These are phyloP conservation scores for Beroe forskalii DNA, from an alignment of 37 sponge, comb jelly and placozoan species.

Conservation along the genomic window DNA sequence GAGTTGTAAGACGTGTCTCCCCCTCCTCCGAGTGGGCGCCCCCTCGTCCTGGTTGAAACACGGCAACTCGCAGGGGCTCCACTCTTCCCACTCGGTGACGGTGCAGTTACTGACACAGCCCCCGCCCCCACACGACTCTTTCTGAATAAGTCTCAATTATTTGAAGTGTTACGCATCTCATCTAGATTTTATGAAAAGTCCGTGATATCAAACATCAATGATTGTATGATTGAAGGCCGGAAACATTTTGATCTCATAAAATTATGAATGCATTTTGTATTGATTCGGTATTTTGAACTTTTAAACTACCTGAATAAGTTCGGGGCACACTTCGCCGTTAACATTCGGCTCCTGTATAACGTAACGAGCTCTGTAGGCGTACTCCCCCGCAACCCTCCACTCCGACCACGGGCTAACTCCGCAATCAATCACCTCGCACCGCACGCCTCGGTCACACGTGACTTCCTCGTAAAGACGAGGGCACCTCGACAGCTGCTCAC, in stretches of 20 bases:
- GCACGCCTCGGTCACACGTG: not conserved
- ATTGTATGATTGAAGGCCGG: too few species aligned
- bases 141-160: too few species aligned
- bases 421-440: not conserved
- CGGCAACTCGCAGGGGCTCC: not conserved
- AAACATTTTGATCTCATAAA: too few species aligned
- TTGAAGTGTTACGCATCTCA: too few species aligned
- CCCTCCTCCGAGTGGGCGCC: not conserved
- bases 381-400: not conserved
- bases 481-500: not conserved
- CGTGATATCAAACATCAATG: too few species aligned
- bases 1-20: not conserved
- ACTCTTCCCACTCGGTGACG: not conserved
- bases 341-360: not conserved
- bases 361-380: not conserved
- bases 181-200: too few species aligned
- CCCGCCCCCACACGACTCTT: not conserved
- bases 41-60: not conserved
- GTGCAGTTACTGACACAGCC: not conserved
- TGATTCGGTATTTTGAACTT: too few species aligned
- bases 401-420: not conserved
- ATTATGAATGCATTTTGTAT: too few species aligned
- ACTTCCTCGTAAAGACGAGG: not conserved
- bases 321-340: not conserved
- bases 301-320: not conserved